Evolutionary conservation across 2,113 vertebrate species (phyloP).

Genomic region (Henicopernis longicauda): DNA sequence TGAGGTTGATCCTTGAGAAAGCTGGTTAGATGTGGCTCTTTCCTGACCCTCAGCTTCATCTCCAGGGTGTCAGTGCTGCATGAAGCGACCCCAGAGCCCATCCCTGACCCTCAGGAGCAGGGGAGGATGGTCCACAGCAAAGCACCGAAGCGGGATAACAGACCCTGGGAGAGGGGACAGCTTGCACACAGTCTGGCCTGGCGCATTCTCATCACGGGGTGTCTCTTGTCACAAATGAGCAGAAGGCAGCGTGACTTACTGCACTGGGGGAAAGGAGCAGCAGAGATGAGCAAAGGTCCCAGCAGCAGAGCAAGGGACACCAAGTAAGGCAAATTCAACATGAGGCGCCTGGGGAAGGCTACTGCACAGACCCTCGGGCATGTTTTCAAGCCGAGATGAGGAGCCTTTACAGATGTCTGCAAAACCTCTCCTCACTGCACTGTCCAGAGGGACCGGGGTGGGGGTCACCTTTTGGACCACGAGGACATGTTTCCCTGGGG

Average conservation of each 20-base stretch:
- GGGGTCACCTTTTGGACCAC: background rate
- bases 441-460: background rate
- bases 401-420: background rate
- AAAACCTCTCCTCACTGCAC: background rate
- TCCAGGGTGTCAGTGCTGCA: background rate
- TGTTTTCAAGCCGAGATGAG: background rate
- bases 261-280: background rate
- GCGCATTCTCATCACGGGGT: rapidly evolving
- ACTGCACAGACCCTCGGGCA: background rate
- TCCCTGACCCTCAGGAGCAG: too few relatives aligned
- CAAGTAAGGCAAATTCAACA: background rate
- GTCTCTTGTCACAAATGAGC: background rate
- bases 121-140: background rate
- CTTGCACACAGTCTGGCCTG: rapidly evolving
- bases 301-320: background rate
- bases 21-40: background rate
- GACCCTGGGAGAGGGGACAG: background rate
- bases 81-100: background rate
- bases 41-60: background rate
- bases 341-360: rapidly evolving
- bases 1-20: background rate
- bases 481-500: background rate
- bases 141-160: background rate
- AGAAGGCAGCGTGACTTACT: background rate
- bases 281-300: background rate